These are phyloP conservation scores for Ibidorhyncha struthersii DNA, from an alignment of 2,113 vertebrate species.

Conservation along the genomic window DNA sequence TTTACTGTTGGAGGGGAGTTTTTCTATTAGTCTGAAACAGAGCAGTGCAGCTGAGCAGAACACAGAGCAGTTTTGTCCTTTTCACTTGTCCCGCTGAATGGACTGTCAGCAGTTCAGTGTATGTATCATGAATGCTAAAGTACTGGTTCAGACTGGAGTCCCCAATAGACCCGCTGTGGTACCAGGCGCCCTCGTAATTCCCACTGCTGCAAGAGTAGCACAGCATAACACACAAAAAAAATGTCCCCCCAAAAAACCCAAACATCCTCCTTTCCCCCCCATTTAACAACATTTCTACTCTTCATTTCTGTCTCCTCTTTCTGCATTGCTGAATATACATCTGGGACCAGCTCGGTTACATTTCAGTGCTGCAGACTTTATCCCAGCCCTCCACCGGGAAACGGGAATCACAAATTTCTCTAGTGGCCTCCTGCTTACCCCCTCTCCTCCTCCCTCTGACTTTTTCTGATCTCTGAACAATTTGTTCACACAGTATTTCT, in stretches of 20 bases:
- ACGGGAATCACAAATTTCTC: not conserved
- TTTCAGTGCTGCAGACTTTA: not conserved
- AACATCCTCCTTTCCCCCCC: not conserved
- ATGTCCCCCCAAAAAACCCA: fast-evolving
- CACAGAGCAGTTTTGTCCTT: slow-evolving; percentile 45
- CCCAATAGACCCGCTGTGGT: slow-evolving; percentile 18
- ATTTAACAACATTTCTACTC: not conserved
- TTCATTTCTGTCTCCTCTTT: not conserved
- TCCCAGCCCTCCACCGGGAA: not conserved
- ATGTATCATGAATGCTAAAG: slow-evolving; percentile 29
- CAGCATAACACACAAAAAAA: not conserved
- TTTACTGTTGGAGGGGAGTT: not conserved
- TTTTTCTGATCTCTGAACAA: not conserved
- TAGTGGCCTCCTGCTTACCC: not conserved
- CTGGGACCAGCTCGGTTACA: not conserved
- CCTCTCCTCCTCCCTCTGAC: not conserved
- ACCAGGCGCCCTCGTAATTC: slow-evolving; percentile 19
- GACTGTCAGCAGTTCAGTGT: slow-evolving; percentile 16
- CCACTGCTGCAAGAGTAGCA: not conserved
- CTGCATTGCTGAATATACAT: not conserved
- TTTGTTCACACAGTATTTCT: not conserved
- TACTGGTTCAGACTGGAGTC: not conserved
- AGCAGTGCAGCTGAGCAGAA: slow-evolving; percentile 20
- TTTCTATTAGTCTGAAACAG: not conserved
- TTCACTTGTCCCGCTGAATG: slow-evolving; percentile 32